phyloP scores from a whole-genome alignment of 2,888 invertebrate species.

The Sesia apiformis region DNA sequence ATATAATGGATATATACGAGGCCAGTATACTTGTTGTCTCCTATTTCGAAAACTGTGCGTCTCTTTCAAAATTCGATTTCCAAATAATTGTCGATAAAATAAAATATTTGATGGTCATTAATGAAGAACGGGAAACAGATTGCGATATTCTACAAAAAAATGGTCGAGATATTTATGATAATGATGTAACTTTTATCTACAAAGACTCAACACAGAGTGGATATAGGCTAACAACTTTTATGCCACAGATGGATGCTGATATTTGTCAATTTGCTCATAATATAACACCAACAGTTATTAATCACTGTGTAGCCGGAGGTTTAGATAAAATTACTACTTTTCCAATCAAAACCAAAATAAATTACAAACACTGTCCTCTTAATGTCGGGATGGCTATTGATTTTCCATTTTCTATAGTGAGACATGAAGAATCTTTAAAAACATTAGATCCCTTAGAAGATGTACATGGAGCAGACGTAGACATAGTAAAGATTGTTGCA shows the following conservation, averaged over 20 bases:
- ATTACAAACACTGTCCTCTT: conserved; percentile 41
- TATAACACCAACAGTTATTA: conserved; percentile 17
- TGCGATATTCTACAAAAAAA: too few species aligned
- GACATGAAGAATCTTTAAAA: conserved; percentile 20
- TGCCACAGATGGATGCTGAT: conserved; percentile 25
- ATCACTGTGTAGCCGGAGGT: conserved; percentile 25
- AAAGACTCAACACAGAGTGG: too few species aligned
- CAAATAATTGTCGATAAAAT: conserved; percentile 12
- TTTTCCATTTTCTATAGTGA: conserved; percentile 34
- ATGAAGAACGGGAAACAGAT: conserved; percentile 3
- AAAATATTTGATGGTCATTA: conserved; percentile 26
- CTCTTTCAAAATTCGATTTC: conserved; percentile 11
- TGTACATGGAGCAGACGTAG: conserved; percentile 36
- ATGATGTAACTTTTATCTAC: too few species aligned
- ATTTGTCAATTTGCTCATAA: conserved; percentile 23
- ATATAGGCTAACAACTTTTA: conserved; percentile 13
- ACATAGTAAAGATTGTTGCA: conserved; percentile 43
- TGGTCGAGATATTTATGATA: too few species aligned
- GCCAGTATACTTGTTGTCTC: conserved; percentile 15
- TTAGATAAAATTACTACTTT: conserved; percentile 19
- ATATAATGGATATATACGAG: conserved; percentile 4
- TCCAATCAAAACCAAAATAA: conserved; percentile 24
- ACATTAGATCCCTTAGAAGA: conserved; percentile 28
- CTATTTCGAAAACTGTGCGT: conserved; percentile 18
- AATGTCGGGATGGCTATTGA: conserved; percentile 35